Evolutionary conservation across 2,113 vertebrate species (phyloP), one percentile per base, ranked within the genome.

Genomic region (Cromileptes altivelis): DNA sequence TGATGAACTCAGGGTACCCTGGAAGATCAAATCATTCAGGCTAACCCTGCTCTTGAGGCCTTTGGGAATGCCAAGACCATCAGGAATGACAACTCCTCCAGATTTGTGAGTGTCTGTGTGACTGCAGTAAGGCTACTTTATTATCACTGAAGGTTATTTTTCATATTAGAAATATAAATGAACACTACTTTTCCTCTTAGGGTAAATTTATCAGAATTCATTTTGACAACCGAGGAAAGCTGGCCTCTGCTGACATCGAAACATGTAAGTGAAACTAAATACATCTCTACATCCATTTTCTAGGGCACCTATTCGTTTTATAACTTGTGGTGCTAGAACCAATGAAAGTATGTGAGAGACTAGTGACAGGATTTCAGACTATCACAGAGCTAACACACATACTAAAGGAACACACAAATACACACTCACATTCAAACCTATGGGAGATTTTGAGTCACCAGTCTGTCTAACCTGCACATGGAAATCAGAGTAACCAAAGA

Each of bases 131-230:
- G 2, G 14, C n/a, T 42, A 21, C 2, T 58, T 69, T 1, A 47
- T 49, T n/a, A 47, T 12, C 19, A 78, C 4, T 25, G 18, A 50
- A 14, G 11, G 1, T 7, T 15, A 18, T 47, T n/a, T 45, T 49
- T 45, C 3, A 37, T 25, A n/a, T 15, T 19, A 30, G 15, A 61
- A 64, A 55, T 45, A 27, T 25, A 25, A 71, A 17, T 62, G 1
- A 64, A 50, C 13, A 30, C 0, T 18, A 5, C 2, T 61, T 75
- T 74, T 69, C 18, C 6, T 81, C 8, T 64, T 10, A 97, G 97
- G 97, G 97, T 21, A 98, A 98, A 93, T 98, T 97, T 82, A 98
- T 98, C 83, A 85, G 96, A 84, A 98, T 98, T 90, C 97, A 98
- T 68, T 98, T 97, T 78, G 96, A 96, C 87, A 93, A 95, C 64